Percentiles rank a stretch among this genome's conserved stretches.
These are phyloP conservation scores for Clavelina lepadiformis DNA, from an alignment of 23 tunicate species.

Conservation along the genomic window DNA sequence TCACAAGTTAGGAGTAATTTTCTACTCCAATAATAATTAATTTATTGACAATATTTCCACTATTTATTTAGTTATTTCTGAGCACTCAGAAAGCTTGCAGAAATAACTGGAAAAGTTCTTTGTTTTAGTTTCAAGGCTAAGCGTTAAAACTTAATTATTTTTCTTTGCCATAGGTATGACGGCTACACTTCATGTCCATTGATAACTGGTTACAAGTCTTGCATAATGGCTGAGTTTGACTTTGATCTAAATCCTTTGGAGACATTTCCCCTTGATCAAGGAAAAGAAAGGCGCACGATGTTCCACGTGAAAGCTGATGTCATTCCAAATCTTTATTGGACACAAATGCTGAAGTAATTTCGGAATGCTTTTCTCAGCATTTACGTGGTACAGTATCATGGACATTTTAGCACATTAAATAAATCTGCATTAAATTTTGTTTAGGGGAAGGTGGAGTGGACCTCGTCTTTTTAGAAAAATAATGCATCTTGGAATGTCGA, in stretches of 20 bases:
- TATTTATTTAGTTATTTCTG: too few species aligned
- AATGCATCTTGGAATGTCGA: conserved; percentile 90
- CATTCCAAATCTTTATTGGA: conserved; percentile 85
- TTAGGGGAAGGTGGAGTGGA: conserved; percentile 88
- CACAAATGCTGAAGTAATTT: conserved; percentile 69
- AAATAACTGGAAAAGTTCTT: too few species aligned
- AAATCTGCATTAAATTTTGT: neutral
- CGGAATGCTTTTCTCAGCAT: neutral
- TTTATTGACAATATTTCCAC: too few species aligned
- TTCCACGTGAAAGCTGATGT: conserved; percentile 81
- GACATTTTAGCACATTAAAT: neutral
- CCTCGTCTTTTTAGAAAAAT: conserved; percentile 61
- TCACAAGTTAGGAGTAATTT: too few species aligned
- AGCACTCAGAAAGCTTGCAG: too few species aligned
- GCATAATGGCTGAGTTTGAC: conserved; percentile 98
- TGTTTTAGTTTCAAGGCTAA: too few species aligned
- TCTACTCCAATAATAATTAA: too few species aligned
- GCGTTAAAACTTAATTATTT: too few species aligned
- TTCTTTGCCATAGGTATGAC: conserved; percentile 87
- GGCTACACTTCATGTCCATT: conserved; percentile 99
- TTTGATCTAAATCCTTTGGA: conserved; percentile 87
- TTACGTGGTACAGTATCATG: neutral
- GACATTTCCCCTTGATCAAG: conserved; percentile 90
- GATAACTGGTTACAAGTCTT: conserved; percentile 82
- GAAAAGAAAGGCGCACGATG: conserved; percentile 84